Evolutionary conservation across 2,797 vertebrate genomes (phyloP).

Genomic region (Anolis apletophallus): DNA sequence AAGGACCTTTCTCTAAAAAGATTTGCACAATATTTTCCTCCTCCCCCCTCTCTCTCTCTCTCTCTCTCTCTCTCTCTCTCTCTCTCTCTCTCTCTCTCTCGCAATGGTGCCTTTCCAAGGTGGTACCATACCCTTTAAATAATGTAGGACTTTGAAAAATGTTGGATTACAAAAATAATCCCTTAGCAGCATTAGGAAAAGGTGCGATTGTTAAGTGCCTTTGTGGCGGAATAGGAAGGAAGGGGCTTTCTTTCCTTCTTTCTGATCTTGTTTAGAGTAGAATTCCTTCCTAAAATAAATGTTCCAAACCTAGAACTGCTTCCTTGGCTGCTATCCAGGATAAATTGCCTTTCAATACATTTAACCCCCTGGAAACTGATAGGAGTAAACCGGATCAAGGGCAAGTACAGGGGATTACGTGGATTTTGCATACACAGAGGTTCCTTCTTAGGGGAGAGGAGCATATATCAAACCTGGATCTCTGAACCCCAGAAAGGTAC

Average conservation of each 20-base stretch:
- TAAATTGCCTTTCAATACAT: neutral
- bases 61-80: too few relatives aligned
- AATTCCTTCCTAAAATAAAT: neutral
- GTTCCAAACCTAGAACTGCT: neutral
- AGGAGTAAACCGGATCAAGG: neutral
- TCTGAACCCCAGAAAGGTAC: neutral
- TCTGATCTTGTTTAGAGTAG: conserved; percentile 21
- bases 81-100: neutral
- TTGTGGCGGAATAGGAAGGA: neutral
- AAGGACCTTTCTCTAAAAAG: neutral
- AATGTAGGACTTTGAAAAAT: neutral
- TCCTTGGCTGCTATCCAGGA: neutral
- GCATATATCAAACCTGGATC: neutral
- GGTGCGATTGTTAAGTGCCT: conserved; percentile 18
- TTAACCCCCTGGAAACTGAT: neutral
- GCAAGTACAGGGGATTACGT: neutral
- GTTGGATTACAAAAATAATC: neutral
- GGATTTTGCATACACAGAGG: neutral
- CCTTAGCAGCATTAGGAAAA: conserved; percentile 25
- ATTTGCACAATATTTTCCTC: too few relatives aligned
- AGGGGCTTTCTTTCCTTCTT: neutral
- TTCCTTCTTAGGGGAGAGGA: neutral
- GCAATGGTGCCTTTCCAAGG: neutral
- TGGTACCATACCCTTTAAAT: neutral
- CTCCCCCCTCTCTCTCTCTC: neutral